phyloP scores from a whole-genome alignment of 2,797 vertebrate species.

The Fistularia tabacaria region DNA sequence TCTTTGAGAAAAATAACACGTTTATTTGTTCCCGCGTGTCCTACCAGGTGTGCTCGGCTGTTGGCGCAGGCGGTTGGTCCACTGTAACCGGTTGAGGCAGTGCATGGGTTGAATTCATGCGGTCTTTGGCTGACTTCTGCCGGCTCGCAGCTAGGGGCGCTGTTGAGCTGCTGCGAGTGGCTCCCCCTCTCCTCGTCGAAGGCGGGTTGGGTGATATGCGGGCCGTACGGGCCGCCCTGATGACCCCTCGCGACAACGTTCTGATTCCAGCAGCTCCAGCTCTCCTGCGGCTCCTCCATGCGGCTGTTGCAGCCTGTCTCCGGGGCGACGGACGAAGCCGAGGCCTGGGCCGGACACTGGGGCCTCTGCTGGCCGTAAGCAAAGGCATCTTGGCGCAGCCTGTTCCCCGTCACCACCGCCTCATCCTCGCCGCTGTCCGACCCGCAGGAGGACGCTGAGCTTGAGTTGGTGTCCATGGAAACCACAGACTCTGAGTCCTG shows the following conservation, averaged over 20 bases:
- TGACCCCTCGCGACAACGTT: conserved; percentile 44
- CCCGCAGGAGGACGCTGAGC: conserved; percentile 68
- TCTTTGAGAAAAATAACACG: not conserved
- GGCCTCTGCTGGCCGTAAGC: conserved; percentile 77
- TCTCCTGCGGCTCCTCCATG: conserved; percentile 59
- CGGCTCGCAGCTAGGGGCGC: conserved; percentile 68
- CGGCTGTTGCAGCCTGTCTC: conserved; percentile 46
- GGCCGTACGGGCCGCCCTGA: conserved; percentile 57
- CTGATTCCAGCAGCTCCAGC: conserved; percentile 69
- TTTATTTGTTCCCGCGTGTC: conserved; percentile 4
- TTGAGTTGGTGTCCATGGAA: conserved; percentile 76
- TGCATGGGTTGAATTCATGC: conserved; percentile 35
- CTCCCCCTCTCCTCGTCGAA: conserved; percentile 73
- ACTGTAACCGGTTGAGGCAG: conserved; percentile 54
- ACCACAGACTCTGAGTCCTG: conserved; percentile 67
- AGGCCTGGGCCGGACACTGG: conserved; percentile 43
- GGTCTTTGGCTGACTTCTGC: conserved; percentile 70
- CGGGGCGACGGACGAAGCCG: conserved; percentile 19
- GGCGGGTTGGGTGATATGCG: conserved; percentile 65
- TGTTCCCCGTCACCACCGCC: conserved; percentile 70
- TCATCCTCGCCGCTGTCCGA: conserved; percentile 93
- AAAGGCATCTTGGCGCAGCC: conserved; percentile 81
- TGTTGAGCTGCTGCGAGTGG: conserved; percentile 69
- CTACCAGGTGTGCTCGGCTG: conserved; percentile 60
- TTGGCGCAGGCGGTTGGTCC: conserved; percentile 45